phyloP scores from a whole-genome alignment of 2,888 invertebrate species.

The Miltochrista miniata region DNA sequence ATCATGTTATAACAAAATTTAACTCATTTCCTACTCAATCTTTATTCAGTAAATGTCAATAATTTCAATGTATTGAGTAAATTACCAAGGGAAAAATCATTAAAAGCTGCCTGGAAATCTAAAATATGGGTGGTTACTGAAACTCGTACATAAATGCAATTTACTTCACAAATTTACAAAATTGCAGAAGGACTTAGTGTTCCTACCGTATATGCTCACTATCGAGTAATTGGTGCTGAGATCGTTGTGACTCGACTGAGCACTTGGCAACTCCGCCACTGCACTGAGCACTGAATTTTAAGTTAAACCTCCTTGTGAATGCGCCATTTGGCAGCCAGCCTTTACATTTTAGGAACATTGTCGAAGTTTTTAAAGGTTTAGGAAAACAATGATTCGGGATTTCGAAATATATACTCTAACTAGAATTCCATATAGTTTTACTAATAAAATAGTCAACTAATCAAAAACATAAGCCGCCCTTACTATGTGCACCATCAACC shows the following conservation, averaged over 20 bases:
- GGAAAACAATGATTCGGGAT: conserved; percentile 29
- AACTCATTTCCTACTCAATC: too few relatives aligned
- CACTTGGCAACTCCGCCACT: conserved; percentile 34
- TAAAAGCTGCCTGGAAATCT: background rate
- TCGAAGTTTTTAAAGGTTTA: background rate
- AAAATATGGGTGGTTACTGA: background rate
- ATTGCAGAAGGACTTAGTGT: background rate
- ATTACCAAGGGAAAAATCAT: too few relatives aligned
- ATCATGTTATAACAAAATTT: too few relatives aligned
- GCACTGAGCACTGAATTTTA: conserved; percentile 33
- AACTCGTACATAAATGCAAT: background rate
- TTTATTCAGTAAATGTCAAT: too few relatives aligned
- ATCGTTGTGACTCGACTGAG: conserved; percentile 21
- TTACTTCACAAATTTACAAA: background rate
- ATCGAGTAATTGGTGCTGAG: conserved; percentile 7
- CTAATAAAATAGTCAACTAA: too few relatives aligned
- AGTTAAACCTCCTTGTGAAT: conserved; percentile 38
- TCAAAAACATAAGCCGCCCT: too few relatives aligned
- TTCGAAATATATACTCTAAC: conserved; percentile 18
- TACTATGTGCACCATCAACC: too few relatives aligned
- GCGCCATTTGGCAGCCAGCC: conserved; percentile 32
- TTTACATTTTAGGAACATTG: conserved; percentile 2
- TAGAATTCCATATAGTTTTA: too few relatives aligned
- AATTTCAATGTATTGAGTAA: too few relatives aligned
- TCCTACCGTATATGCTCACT: conserved; percentile 3